These are phyloP conservation scores for Orthosia gothica DNA, from an alignment of 2,888 invertebrate genomes.

Conservation along the genomic window DNA sequence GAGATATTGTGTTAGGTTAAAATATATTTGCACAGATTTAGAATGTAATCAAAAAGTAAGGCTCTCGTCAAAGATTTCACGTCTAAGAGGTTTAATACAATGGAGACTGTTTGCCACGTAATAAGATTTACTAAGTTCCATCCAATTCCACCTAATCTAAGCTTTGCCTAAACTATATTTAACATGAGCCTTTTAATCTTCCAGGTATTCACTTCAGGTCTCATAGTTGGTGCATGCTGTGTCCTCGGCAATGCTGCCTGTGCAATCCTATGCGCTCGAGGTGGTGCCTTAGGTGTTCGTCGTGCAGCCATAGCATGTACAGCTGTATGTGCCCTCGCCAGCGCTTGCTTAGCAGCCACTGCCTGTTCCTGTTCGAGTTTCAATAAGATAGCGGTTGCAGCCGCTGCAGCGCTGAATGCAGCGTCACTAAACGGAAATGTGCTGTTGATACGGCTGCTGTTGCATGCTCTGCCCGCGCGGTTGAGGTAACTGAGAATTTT, in stretches of 20 bases:
- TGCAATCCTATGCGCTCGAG: constrained; percentile 80
- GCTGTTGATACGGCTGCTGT: constrained; percentile 81
- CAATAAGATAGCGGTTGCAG: constrained; percentile 82
- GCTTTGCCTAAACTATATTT: neutral
- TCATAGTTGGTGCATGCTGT: constrained; percentile 87
- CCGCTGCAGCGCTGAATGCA: constrained; percentile 85
- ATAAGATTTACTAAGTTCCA: neutral
- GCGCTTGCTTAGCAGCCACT: constrained; percentile 82
- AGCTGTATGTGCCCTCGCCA: constrained; percentile 83
- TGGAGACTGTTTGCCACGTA: no score
- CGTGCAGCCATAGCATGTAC: constrained; percentile 85
- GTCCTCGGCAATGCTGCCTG: constrained; percentile 86
- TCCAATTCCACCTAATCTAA: neutral
- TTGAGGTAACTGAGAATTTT: constrained; percentile 76
- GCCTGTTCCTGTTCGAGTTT: constrained; percentile 82
- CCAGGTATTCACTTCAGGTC: constrained; percentile 86
- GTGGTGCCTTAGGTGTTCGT: constrained; percentile 83
- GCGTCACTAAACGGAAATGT: constrained; percentile 88
- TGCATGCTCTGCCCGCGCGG: constrained; percentile 86
- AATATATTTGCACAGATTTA: no score
- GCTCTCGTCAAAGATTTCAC: no score
- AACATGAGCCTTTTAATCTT: constrained; percentile 12
- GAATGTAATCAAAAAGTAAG: no score
- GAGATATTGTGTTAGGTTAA: no score
- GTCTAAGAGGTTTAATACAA: no score